Percentiles rank a stretch among this genome's conserved stretches.
Conservation (phyloP, 2,113 vertebrate genomes). For the Mus pahari region DNA sequence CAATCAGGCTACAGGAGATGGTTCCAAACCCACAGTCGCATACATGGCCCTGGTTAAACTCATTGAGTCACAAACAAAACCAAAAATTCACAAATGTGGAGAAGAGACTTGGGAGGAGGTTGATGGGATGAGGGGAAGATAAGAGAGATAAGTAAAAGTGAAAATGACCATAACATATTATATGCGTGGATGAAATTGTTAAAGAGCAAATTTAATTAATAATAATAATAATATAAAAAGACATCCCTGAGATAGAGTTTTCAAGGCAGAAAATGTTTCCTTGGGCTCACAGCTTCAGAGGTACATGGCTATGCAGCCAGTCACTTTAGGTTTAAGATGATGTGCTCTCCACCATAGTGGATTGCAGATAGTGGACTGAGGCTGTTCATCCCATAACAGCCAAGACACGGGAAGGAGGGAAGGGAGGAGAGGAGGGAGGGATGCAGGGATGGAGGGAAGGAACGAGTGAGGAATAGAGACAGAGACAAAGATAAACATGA, state of each 20-base stretch:
- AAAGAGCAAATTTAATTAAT: neutral
- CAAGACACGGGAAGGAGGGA: too few species aligned
- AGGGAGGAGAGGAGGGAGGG: too few species aligned
- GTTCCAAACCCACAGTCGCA: neutral
- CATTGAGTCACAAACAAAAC: neutral
- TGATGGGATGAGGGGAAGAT: neutral
- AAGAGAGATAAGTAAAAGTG: neutral
- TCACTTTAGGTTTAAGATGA: neutral
- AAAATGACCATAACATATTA: neutral
- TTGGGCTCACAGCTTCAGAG: neutral
- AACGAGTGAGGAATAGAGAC: neutral
- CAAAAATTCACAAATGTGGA: neutral
- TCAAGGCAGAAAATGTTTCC: neutral
- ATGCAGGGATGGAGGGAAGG: too few species aligned
- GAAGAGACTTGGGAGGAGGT: too few species aligned
- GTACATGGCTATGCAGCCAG: neutral
- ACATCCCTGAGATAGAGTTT: neutral
- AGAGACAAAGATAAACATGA: neutral
- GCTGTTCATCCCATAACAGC: neutral
- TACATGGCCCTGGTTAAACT: neutral
- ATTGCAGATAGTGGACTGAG: neutral
- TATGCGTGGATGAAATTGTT: neutral
- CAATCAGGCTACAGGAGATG: neutral
- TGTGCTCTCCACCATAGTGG: neutral
- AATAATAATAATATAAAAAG: too few species aligned